phyloP scores from a whole-genome alignment of 2,888 invertebrate genomes.

The Fragum sueziense region DNA sequence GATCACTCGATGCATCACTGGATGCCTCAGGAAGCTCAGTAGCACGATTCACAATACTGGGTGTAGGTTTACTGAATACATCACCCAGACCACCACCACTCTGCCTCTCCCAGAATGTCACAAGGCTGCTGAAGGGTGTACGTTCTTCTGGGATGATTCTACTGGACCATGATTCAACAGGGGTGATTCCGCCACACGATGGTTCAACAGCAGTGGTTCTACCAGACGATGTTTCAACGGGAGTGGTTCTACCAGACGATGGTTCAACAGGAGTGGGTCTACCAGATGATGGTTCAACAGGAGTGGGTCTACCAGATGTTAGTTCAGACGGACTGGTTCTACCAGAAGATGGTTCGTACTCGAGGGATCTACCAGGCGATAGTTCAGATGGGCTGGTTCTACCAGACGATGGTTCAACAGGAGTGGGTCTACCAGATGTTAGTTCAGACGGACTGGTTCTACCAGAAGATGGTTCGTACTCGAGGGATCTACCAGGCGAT shows the following conservation, averaged over 20 bases:
- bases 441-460: not conserved
- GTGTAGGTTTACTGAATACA: not conserved
- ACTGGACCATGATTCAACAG: too few relatives aligned
- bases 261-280: not conserved
- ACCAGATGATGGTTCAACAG: not conserved
- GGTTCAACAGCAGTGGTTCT: not conserved
- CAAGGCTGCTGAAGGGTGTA: constrained; percentile 9
- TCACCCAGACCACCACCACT: constrained; percentile 17
- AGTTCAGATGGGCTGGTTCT: not conserved
- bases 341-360: too few relatives aligned
- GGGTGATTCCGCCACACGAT: not conserved
- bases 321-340: not conserved
- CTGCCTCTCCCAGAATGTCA: constrained; percentile 38
- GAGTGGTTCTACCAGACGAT: not conserved
- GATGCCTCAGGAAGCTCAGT: not conserved
- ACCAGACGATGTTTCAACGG: too few relatives aligned
- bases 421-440: too few relatives aligned
- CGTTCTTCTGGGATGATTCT: too few relatives aligned
- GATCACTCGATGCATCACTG: not conserved
- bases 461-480: not conserved
- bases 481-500: too few relatives aligned
- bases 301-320: too few relatives aligned
- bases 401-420: too few relatives aligned
- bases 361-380: not conserved
- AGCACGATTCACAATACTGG: not conserved